Evolutionary conservation across 2,888 invertebrate genomes (phyloP), one percentile per base, ranked within the genome.

Genomic region (Epistrophe grossulariae): DNA sequence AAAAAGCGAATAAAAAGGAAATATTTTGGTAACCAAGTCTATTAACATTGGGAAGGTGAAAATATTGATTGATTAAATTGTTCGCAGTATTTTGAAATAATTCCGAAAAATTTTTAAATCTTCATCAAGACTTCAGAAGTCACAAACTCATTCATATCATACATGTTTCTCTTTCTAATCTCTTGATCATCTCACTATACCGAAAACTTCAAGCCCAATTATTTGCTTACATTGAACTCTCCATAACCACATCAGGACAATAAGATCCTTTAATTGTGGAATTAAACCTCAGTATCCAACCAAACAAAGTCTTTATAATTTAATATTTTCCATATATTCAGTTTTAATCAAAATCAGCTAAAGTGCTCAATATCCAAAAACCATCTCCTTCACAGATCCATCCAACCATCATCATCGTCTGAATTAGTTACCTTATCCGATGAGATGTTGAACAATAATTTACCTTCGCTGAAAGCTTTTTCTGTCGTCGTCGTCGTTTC

Each of bases 331-430:
- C 8, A 48, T 45, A 40, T 40, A 15, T 5, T 8, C 43, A 66
- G 35, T 68, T 68, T 76, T 76, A 55, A 43, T 76, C 43, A 66
- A 55, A 66, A 64, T 19, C 62, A 19, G 15, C 31, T 50, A 45
- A 66, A 45, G 66, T 45, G 19, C 55, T 66, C 57, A 35, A 13
- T 17, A 31, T 6, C 55, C 10, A 35, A 19, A 19, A 50, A 9
- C 24, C n/a, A 55, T 55, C 55, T 50, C n/a, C 28, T 35, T 11
- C 28, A 17, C 4, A 24, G 17, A 0, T 17, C 9, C 35, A 6
- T 38, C 38, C 17, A 9, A 28, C 48, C 48, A 15, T 11, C 45
- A 15, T 59, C 38, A 55, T 38, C 35, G 15, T 24, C 52, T 68
- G 24, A 60, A 52, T 55, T 24, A 68, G 50, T 60, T 55, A 35